Evolutionary conservation across 1,140 invertebrate species (phyloP), one percentile per base, ranked within the genome.

Genomic region (Hycleus cichorii): DNA sequence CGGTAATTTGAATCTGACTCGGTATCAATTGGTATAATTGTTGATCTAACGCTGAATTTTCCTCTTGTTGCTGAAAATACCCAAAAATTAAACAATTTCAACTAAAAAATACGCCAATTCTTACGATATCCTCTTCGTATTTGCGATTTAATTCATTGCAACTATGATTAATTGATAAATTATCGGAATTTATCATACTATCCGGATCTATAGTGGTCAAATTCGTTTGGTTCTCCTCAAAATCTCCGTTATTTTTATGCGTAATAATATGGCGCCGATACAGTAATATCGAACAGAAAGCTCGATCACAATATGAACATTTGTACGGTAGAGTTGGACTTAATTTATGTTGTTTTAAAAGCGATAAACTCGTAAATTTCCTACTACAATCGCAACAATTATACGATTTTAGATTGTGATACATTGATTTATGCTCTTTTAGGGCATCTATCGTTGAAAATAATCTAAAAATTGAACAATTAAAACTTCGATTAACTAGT

Each of bases 241-340:
- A 10, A 12, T 45, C 43, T 1, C 9, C 18, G n/a, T 86, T 83
- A 40, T 79, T 76, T 65, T 80, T 81, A 70, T 88, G 86, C 11
- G 80, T 81, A 63, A 83, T 83, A 72, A 89, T 87, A 66, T 89
- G 87, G 62, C 84, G 86, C 60, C 82, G 80, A 67, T 84, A 86
- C 64, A 83, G 80, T 2, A 82, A 78, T 25, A 78, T 77, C 2
- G 83, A 84, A 69, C 88, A 88, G 69, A 87, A 89, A 3, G 77
- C 81, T 69, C 86, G 86, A 54, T 81, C 79, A 71, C 87, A 89
- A 65, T 87, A 86, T 0, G 86, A 86, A 73, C 87, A 72, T 25
- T 58, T 39, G 50, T 66, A 69, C 9, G 63, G 60, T 47, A 55
- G 66, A 5, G 39, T 27, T 58, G 80, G 80, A 0, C 73, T 65